Base-by-base conservation (phyloP, 2,888 invertebrate genomes). In the Drosophila glabriapex region DNA sequence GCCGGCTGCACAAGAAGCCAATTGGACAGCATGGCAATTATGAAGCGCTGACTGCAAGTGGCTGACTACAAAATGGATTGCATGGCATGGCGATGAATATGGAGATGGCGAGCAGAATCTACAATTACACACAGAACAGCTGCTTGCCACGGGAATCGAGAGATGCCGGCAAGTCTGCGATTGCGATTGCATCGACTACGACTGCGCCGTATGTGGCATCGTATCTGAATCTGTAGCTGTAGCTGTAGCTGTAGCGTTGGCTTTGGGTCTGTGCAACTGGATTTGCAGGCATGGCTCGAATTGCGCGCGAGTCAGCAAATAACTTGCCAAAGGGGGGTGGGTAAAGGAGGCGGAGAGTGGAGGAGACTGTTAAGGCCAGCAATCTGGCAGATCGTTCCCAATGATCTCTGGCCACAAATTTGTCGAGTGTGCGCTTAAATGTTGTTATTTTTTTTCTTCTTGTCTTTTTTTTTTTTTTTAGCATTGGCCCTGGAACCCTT, bases 381-480 rank as follows among this genome's bases (percentile, higher is more conserved):
- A 68, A 54, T 60, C 61, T 52, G 55, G 67, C 53, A 65, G 68
- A 71, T 80, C 76, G 70, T 60, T 73, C 46, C 52, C 76, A 76
- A 76, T 68, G 87, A 78, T 72, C 68, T 81, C 75, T 78, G 83
- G 79, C 77, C 73, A 78, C 85, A 89, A 89, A 89, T 90, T 90
- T 88, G 90, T 89, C 86, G 89, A 88, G 89, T 88, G 83, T 88
- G 88, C 88, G 88, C 90, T 90, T 88, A 88, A 88, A 90, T 90
- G 90, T 88, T 89, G 16, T 25, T 25, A 25, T 25, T 46, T 39
- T 14, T 29, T 19, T 35, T 52, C n/a, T 31, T 1, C 6, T n/a
- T 31, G 14, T 14, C 28, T 37, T 9, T 39, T 14, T 19, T 37
- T 31, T 31, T 53, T 4, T 6, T 31, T 22, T 7, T 16, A 4